These are phyloP conservation scores for Microcebus murinus DNA, from an alignment of 2,113 vertebrate species.

Conservation along the genomic window DNA sequence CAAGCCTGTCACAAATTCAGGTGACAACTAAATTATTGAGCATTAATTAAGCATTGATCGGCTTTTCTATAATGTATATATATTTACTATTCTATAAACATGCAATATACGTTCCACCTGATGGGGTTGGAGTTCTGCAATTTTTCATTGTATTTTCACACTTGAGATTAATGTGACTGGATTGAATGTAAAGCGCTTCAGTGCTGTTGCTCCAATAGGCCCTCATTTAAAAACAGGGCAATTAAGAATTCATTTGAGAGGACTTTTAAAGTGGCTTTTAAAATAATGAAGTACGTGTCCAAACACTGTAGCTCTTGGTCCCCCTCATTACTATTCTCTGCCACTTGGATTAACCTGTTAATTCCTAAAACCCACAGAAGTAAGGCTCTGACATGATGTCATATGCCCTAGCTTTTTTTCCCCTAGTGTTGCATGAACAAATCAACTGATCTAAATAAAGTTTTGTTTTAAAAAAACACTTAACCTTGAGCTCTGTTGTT, in stretches of 20 bases:
- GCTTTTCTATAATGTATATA: background rate
- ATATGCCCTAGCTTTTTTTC: background rate
- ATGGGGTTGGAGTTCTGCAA: background rate
- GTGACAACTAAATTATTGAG: background rate
- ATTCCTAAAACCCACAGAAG: background rate
- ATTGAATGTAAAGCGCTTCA: background rate
- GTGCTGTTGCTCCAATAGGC: background rate
- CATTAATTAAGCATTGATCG: background rate
- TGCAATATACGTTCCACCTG: background rate
- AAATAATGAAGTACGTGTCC: constrained; percentile 24
- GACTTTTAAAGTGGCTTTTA: constrained; percentile 24
- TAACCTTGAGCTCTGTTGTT: background rate
- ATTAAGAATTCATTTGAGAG: constrained; percentile 39
- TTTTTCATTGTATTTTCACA: background rate
- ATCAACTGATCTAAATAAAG: background rate
- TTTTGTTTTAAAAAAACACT: constrained; percentile 3
- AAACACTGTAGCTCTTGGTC: background rate
- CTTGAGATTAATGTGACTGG: constrained; percentile 1
- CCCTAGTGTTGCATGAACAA: background rate
- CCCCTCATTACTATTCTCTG: background rate
- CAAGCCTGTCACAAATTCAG: background rate
- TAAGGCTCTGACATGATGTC: background rate
- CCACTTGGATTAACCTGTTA: background rate
- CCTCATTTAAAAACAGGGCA: constrained; percentile 31
- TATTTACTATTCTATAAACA: background rate